Evolutionary conservation across 2,113 vertebrate genomes (phyloP).

Genomic region (Phalacrocorax carbo): DNA sequence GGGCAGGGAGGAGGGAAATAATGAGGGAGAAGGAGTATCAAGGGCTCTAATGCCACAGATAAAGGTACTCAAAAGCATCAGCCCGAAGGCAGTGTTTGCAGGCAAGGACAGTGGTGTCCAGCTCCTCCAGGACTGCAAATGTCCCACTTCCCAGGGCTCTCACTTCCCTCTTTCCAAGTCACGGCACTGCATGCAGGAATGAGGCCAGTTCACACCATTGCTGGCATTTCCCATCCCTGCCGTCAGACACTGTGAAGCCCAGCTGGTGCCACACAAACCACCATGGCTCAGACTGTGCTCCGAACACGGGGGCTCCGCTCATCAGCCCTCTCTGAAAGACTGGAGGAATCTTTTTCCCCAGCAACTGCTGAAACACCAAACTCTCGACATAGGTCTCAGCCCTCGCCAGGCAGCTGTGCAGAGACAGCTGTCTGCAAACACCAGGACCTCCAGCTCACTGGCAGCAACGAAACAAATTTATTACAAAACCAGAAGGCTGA

Average conservation of each 20-base stretch:
- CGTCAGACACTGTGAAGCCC: background rate
- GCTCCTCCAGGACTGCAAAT: background rate
- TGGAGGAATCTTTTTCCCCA: background rate
- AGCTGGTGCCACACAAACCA: background rate
- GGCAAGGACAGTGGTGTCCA: background rate
- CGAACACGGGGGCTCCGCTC: fast-evolving
- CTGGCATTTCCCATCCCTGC: background rate
- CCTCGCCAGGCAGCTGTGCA: background rate
- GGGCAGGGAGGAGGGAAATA: no score
- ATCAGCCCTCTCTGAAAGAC: background rate
- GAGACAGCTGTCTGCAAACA: background rate
- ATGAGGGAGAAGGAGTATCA: background rate
- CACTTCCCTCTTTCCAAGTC: background rate
- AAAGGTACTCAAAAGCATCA: background rate
- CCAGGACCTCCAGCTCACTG: background rate
- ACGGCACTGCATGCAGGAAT: fast-evolving
- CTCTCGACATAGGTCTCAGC: background rate
- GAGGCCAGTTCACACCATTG: background rate
- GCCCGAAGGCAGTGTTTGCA: background rate
- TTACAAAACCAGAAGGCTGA: slow-evolving; percentile 38
- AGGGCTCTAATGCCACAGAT: background rate
- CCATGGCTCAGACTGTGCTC: background rate
- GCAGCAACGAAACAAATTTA: background rate
- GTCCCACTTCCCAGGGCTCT: background rate
- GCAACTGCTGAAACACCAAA: background rate